Base-by-base conservation (phyloP, 2,888 invertebrate genomes). In the Bombylius discolor region DNA sequence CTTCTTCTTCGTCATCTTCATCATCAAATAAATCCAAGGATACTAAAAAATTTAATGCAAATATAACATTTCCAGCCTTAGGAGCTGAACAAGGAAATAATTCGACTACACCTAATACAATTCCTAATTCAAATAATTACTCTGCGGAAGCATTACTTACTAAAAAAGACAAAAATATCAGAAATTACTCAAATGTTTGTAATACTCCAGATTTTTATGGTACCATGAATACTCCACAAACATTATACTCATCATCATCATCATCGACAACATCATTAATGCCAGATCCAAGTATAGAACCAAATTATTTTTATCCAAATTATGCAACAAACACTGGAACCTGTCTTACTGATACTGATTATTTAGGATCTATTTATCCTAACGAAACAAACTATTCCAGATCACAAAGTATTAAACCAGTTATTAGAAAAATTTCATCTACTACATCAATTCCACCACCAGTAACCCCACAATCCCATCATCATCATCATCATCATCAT, bases 61-160 rank as follows among this genome's bases (percentile, higher is more conserved):
- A 11, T 11, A 4, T 36, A 36, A 11, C 39, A 42, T 42, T 11
- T 42, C 11, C 39, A 42, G 8, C 9, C 11, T 1, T 11, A 4
- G 11, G 4, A 42, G 11, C 39, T 11, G 39, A 42, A 42, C 39
- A 42, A 42, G 12, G 39, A 4, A 42, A 42, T 42, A 11, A 23
- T 23, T 42, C 39, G 34, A 7, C 8, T 7, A 36, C 34, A 42
- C 8, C 39, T 11, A 42, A 8, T 42, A 42, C 39, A 11, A 23
- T 23, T 23, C 44, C 56, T 5, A 57, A 61, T 34, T 60, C 60
- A 9, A 61, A 62, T 49, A 64, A 57, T 47, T 64, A 64, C 51
- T 63, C 64, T 1, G 63, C 64, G 4, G 64, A 64, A 58, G 60
- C 64, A 7, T 47, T 64, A 7, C 62, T 64, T 44, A 62, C 64